phyloP scores from a whole-genome alignment of 2,113 vertebrate species.

The rat (Rattus norvegicus) region DNA sequence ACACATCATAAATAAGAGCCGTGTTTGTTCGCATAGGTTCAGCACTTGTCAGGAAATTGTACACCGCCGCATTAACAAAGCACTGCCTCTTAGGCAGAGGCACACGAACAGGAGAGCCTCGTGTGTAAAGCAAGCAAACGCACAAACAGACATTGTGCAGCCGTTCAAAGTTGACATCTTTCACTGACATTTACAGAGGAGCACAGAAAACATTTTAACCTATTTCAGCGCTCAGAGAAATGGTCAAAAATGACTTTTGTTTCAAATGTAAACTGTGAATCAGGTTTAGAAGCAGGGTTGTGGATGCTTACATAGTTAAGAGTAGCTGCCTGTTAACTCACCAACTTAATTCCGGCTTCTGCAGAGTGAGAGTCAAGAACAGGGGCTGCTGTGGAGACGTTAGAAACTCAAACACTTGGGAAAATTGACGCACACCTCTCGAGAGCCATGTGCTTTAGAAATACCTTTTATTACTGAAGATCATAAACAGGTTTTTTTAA shows the following conservation, averaged over 20 bases:
- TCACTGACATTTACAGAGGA: background rate
- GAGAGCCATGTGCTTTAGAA: background rate
- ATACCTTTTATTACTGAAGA: background rate
- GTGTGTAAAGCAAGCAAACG: slow-evolving; percentile 63
- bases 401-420: background rate
- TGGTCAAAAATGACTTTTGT: background rate
- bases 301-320: background rate
- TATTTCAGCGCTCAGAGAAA: slow-evolving; percentile 22
- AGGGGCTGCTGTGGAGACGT: background rate
- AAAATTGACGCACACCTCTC: background rate
- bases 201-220: slow-evolving; percentile 32
- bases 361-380: background rate
- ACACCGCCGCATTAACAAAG: slow-evolving; percentile 80
- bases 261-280: slow-evolving; percentile 59
- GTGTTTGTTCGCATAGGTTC: slow-evolving; percentile 81
- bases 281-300: background rate
- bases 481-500: background rate
- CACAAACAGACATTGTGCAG: slow-evolving; percentile 61
- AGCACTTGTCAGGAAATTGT: slow-evolving; percentile 85
- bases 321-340: background rate
- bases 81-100: slow-evolving; percentile 75
- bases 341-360: background rate
- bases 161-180: slow-evolving; percentile 66
- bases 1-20: slow-evolving; percentile 87
- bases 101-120: slow-evolving; percentile 65